These are phyloP conservation scores for Oreochromis mossambicus DNA, from an alignment of 2,797 vertebrate genomes.

Conservation along the genomic window DNA sequence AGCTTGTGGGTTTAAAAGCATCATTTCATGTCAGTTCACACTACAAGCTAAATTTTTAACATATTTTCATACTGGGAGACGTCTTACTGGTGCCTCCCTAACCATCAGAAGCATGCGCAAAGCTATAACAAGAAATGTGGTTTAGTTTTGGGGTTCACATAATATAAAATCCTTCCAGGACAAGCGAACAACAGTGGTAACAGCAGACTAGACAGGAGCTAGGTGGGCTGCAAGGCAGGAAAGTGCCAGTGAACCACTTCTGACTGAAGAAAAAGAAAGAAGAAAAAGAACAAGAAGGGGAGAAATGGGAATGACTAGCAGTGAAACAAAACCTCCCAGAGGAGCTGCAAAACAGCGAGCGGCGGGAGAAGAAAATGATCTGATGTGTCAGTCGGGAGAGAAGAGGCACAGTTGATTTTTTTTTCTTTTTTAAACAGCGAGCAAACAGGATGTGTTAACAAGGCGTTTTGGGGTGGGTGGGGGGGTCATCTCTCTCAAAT, in stretches of 20 bases:
- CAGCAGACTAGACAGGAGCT: neutral
- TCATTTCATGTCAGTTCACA: neutral
- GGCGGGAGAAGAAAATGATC: constrained; percentile 34
- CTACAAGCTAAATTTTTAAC: neutral
- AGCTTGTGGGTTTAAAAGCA: neutral
- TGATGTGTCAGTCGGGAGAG: constrained; percentile 23
- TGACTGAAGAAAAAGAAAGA: neutral
- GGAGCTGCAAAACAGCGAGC: constrained; percentile 3
- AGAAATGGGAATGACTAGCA: constrained; percentile 15
- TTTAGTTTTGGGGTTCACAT: constrained; percentile 35
- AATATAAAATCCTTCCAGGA: constrained; percentile 39
- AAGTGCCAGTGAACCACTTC: constrained; percentile 9
- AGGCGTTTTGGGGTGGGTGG: neutral
- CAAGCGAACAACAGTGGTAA: constrained; percentile 51
- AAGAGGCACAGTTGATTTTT: neutral
- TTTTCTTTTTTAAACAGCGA: constrained; percentile 1
- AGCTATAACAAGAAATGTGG: neutral
- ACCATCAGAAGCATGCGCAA: neutral
- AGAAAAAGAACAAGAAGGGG: constrained; percentile 1
- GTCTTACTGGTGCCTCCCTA: neutral
- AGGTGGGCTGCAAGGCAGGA: neutral
- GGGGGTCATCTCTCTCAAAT: constrained; percentile 18
- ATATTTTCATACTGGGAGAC: neutral
- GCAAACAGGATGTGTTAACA: constrained; percentile 68
- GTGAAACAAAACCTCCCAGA: constrained; percentile 40